Conservation (phyloP, 2,888 invertebrate genomes). For the Trachelus troglodyta region DNA sequence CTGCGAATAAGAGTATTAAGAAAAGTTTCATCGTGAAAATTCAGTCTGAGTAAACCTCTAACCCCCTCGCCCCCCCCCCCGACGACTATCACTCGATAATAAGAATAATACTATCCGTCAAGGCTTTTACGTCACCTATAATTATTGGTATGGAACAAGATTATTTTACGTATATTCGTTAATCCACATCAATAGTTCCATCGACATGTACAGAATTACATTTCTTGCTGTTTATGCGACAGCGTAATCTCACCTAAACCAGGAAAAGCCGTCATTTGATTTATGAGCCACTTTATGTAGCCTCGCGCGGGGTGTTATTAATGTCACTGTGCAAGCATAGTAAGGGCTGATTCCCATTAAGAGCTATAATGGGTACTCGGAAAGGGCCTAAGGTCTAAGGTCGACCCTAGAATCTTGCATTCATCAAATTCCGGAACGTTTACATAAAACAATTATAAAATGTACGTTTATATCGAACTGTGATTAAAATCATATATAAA, state of each 20-base stretch:
- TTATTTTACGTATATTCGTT: background rate
- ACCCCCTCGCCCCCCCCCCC: fast-evolving
- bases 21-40: background rate
- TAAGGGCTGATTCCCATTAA: background rate
- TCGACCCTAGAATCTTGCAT: background rate
- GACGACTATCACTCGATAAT: background rate
- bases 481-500: background rate
- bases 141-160: background rate
- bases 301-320: background rate
- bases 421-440: background rate
- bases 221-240: background rate
- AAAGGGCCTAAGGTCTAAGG: background rate
- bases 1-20: background rate
- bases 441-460: background rate
- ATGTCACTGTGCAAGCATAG: background rate
- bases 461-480: background rate
- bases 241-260: background rate
- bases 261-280: background rate
- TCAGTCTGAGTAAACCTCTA: background rate
- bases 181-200: background rate
- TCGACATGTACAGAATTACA: background rate
- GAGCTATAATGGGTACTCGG: background rate
- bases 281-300: background rate
- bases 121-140: too few species aligned
- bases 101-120: background rate